A percentile compares a stretch with the other conserved stretches of the same genome.
Evolutionary conservation across 92 coral and sea anemone genomes (phyloP).

Genomic region (Actinernus sp.): DNA sequence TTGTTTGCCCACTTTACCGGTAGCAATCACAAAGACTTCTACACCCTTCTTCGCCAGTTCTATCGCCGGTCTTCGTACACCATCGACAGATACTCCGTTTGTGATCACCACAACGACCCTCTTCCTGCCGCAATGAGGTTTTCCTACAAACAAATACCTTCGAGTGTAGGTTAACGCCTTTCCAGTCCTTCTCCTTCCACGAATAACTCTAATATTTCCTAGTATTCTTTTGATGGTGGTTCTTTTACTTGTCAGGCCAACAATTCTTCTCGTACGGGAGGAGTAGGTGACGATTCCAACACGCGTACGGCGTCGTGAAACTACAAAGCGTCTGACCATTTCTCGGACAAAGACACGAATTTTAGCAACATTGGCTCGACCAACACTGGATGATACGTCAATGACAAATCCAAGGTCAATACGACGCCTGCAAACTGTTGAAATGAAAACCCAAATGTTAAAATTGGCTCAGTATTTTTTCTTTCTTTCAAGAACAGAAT

Average conservation of each 20-base stretch:
- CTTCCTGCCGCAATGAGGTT: slow-evolving; percentile 52
- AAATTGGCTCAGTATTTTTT: too few relatives aligned
- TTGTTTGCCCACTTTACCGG: too few relatives aligned
- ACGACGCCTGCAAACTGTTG: slow-evolving; percentile 41
- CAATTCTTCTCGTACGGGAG: slow-evolving; percentile 8
- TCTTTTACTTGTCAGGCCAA: slow-evolving; percentile 21
- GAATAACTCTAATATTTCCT: slow-evolving; percentile 12
- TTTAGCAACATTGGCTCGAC: slow-evolving; percentile 40
- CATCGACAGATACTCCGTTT: slow-evolving; percentile 25
- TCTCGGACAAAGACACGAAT: slow-evolving; percentile 56
- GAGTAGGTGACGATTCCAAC: slow-evolving; percentile 42
- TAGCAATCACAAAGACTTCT: too few relatives aligned
- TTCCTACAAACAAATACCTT: slow-evolving; percentile 29
- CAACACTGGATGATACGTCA: slow-evolving; percentile 35
- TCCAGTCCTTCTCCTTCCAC: slow-evolving; percentile 42
- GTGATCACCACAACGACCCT: too few relatives aligned
- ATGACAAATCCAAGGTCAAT: slow-evolving; percentile 54
- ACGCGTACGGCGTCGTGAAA: slow-evolving; percentile 21
- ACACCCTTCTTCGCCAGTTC: too few relatives aligned
- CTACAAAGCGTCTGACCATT: slow-evolving; percentile 30
- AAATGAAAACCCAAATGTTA: too few relatives aligned
- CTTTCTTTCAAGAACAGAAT: too few relatives aligned
- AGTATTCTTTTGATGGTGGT: slow-evolving; percentile 6
- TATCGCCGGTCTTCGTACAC: too few relatives aligned
- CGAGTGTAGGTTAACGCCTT: slow-evolving; percentile 45